Evolutionary conservation across 2,797 vertebrate species (phyloP), one percentile per base, ranked within the genome.

Genomic region (Xenentodon cancila): DNA sequence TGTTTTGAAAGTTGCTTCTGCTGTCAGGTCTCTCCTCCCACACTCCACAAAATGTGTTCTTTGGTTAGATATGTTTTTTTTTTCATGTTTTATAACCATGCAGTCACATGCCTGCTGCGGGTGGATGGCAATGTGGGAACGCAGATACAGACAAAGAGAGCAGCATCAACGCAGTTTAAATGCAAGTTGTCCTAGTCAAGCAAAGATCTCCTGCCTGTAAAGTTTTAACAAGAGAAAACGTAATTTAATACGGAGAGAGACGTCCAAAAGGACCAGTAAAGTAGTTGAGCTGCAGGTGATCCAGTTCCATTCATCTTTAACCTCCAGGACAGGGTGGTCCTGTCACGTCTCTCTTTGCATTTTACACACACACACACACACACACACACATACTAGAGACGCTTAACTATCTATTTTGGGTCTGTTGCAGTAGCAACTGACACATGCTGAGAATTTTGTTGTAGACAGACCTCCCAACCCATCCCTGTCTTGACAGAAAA

Each of bases 401-500:
- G 48, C 84, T 79, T 81, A 22, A 51, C 56, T 7, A 30, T 79
- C 86, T 91, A 90, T 91, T 92, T 89, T 75, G 57, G 82, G 87
- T 59, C n/a, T 5, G 59, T 82, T 0, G 57, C 82, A 70, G 71
- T 48, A 71, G 80, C 71, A 77, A 71, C 80, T 75, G 82, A 88
- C 77, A 74, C 79, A 81, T 82, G 75, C 79, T 78, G 59, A 63
- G 65, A 73, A 73, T 85, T 73, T 84, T 71, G 75, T 54, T 27
- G 67, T 12, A 12, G 34, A 8, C 57, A 75, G 63, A 72, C 62
- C 49, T 5, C 49, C 8, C 0, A 48, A 37, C 45, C 47, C 62
- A 42, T 18, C 37, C 54, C 71, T 40, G 43, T 42, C 54, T 64
- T 13, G 75, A 73, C 53, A 42, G 53, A 60, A 71, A 65, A 45